Evolutionary conservation across 2,113 vertebrate genomes (phyloP), one percentile per base, ranked within the genome.

Genomic region (Ceuthmochares aereus): DNA sequence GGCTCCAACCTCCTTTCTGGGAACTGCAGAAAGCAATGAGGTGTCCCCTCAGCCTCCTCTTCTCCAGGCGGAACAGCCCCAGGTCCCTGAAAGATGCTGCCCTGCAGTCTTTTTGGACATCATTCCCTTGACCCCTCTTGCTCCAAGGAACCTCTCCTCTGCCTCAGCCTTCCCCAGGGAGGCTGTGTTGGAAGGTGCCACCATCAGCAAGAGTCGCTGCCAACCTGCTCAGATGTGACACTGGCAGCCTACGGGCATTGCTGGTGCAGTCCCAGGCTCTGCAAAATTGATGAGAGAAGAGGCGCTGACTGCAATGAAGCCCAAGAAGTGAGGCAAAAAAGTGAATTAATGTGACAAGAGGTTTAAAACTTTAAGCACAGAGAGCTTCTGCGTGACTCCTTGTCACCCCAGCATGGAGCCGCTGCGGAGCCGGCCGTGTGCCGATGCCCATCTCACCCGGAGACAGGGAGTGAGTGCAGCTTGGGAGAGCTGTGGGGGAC

Each of bases 401-500:
- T 18, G 43, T 19, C 15, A 4, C 20, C 59, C 42, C 4, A 1
- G 29, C 1, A 3, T 45, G 59, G 51, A 40, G 40, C 40, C 12
- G 40, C 40, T 12, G 9, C 40, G 12, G 40, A 40, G 40, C 40
- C 40, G 40, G 40, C n/a, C 9, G 40, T 40, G 40, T 40, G 40
- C 40, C 2, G 1, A 42, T 64, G 21, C 34, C 34, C 9, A 0
- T 32, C 45, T 51, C 12, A 5, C 58, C 21, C 1, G 1, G 27
- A 32, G 58, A 25, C 12, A 20, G 45, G 45, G 58, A 29, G 21
- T 2, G 42, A 29, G 30, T 25, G 42, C 64, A n/a, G 49, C 43
- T 15, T 12, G 16, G 42, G 42, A 16, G 42, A 14, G 42, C 10
- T 43, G 42, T 43, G 42, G 42, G 42, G 42, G 42, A 14, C 42